Evolutionary conservation across 2,888 invertebrate species (phyloP).

Genomic region (Chymomyza caudatula): DNA sequence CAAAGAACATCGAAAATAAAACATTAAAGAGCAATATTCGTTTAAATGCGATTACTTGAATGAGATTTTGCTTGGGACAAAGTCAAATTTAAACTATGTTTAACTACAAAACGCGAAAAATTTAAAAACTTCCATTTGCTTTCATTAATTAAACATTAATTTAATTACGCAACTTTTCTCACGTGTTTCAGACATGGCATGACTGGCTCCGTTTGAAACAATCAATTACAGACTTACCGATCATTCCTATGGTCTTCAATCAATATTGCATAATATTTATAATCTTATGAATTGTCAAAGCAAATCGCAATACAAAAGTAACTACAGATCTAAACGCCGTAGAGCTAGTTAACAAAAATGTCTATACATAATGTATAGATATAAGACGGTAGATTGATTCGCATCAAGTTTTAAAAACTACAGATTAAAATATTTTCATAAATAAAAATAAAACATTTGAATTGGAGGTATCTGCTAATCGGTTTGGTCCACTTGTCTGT

Average conservation of each 20-base stretch:
- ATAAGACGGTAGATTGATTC: not conserved
- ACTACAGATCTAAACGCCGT: not conserved
- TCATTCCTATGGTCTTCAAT: constrained; percentile 59
- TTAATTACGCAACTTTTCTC: too few relatives aligned
- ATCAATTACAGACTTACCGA: constrained; percentile 16
- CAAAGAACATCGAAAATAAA: too few relatives aligned
- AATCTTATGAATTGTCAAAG: constrained; percentile 60
- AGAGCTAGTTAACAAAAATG: not conserved
- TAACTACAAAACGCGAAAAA: too few relatives aligned
- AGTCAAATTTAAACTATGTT: too few relatives aligned
- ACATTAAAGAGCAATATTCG: too few relatives aligned
- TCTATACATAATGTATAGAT: not conserved
- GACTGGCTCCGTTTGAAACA: too few relatives aligned
- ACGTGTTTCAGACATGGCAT: too few relatives aligned
- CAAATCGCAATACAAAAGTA: constrained; percentile 43
- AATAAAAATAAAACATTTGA: not conserved
- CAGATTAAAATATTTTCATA: not conserved
- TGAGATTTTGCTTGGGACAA: too few relatives aligned
- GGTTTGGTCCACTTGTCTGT: not conserved
- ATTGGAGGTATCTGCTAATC: not conserved
- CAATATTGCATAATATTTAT: constrained; percentile 70
- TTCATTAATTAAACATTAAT: too few relatives aligned
- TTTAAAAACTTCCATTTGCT: too few relatives aligned
- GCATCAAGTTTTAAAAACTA: not conserved
- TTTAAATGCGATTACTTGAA: too few relatives aligned